Evolutionary conservation across 2,113 vertebrate species (phyloP).

Genomic region (Xiphophorus couchianus): DNA sequence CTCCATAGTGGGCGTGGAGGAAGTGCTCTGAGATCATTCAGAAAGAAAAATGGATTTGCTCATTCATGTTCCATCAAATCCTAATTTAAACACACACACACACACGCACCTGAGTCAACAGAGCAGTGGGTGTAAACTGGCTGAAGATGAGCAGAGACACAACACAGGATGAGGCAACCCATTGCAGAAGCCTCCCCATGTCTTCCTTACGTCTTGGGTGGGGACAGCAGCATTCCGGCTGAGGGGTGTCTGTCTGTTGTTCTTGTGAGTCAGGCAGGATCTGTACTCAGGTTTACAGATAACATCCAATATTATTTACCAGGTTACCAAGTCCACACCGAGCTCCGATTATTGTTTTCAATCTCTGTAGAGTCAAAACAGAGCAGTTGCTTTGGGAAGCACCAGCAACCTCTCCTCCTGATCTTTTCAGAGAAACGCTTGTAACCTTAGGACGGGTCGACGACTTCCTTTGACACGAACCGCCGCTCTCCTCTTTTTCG

Average conservation of each 20-base stretch:
- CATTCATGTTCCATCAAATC: neutral
- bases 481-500: neutral
- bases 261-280: conserved; percentile 57
- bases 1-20: conserved; percentile 35
- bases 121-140: conserved; percentile 42
- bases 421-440: conserved; percentile 64
- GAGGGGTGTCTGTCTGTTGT: conserved; percentile 37
- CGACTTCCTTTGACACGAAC: conserved; percentile 48
- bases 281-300: conserved; percentile 24
- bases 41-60: conserved; percentile 24
- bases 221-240: conserved; percentile 13
- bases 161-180: conserved; percentile 41
- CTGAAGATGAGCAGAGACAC: conserved; percentile 41
- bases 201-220: conserved; percentile 17
- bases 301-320: conserved; percentile 50
- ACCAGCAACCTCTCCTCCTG: conserved; percentile 36
- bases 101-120: conserved; percentile 63
- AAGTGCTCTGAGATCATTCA: conserved; percentile 60
- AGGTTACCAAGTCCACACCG: conserved; percentile 40
- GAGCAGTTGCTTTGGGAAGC: conserved; percentile 48
- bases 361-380: conserved; percentile 66
- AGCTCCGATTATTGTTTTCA: conserved; percentile 62
- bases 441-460: conserved; percentile 67
- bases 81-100: conserved; percentile 26
- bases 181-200: neutral